These are phyloP conservation scores for Helicoverpa zea DNA, from an alignment of 1,140 invertebrate species.

Conservation along the genomic window DNA sequence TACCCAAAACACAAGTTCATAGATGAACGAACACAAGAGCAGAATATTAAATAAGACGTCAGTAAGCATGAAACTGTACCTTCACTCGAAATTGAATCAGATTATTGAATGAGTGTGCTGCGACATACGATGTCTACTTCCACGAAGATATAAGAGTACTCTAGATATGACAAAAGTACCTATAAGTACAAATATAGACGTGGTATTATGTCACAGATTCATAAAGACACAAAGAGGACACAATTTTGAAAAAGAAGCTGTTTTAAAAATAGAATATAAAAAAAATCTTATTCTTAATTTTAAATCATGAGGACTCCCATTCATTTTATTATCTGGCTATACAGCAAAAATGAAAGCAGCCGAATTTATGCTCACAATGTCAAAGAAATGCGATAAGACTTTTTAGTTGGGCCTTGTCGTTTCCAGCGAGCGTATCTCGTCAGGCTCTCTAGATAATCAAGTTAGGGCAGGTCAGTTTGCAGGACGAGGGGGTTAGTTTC, in stretches of 20 bases:
- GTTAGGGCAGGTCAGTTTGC: constrained; percentile 69
- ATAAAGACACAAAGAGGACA: too few species aligned
- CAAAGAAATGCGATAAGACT: neutral
- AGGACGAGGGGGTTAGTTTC: constrained; percentile 69
- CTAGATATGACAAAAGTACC: constrained; percentile 10
- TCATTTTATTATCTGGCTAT: too few species aligned
- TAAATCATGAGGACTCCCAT: too few species aligned
- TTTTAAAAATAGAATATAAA: too few species aligned
- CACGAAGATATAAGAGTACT: constrained; percentile 40
- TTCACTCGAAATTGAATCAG: constrained; percentile 77
- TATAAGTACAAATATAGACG: too few species aligned
- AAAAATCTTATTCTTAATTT: too few species aligned
- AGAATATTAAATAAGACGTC: constrained; percentile 78
- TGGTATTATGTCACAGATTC: too few species aligned
- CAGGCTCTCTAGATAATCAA: constrained; percentile 61
- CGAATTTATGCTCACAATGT: neutral
- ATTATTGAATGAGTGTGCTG: constrained; percentile 79
- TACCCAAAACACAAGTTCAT: constrained; percentile 52
- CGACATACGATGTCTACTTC: constrained; percentile 64
- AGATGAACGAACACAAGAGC: constrained; percentile 60
- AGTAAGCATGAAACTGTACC: constrained; percentile 78
- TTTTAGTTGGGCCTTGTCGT: neutral
- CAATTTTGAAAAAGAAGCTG: too few species aligned
- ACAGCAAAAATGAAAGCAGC: neutral
- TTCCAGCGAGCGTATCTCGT: constrained; percentile 25